Base-by-base conservation (phyloP, 2,113 vertebrate species). In the Chelonoidis abingdonii region DNA sequence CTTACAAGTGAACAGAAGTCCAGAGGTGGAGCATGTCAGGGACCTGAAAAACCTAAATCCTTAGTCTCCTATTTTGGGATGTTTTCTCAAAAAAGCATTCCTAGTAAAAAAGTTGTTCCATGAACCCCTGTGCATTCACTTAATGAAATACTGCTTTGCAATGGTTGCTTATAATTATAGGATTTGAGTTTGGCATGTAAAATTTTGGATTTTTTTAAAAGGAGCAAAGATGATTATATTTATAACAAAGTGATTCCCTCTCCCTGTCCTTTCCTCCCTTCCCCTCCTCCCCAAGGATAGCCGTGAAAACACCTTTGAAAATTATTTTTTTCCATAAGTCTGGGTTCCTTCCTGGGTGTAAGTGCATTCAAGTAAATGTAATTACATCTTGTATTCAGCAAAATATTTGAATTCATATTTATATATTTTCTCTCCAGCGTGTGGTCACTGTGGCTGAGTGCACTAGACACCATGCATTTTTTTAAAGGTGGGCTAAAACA, bases 121-220 rank as follows among this genome's bases (percentile, higher is more conserved):
- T 4, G 80, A 93, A 54, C 13, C 95, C 94, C 31, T 27, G 81
- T 96, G 93, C 89, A 88, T 94, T 97, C 96, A 97, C 93, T 94
- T 97, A 95, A 96, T 96, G 94, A 95, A 97, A 98, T 97, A 86
- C 86, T 84, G 87, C 94, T 96, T 95, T 95, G 90, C 85, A 91
- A 96, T 31, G 83, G 76, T 92, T 83, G 2, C 96, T 97, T 88
- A 5, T 98, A 98, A 98, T 98, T 98, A 98, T 38, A 96, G 98
- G 98, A 98, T 97, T 96, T 82, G 96, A 98, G 88, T 97, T 97
- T 65, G 98, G 97, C 97, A 96, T 80, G 90, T 91, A 96, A 95
- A 96, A 97, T 69, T 95, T 97, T 97, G 96, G 91, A 85, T 92
- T 93, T 98, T 97, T 95, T 81, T 95, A 88, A 97, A 94, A 96